These are phyloP conservation scores for Sciurus carolinensis DNA, from an alignment of 2,797 vertebrate genomes.

Conservation along the genomic window DNA sequence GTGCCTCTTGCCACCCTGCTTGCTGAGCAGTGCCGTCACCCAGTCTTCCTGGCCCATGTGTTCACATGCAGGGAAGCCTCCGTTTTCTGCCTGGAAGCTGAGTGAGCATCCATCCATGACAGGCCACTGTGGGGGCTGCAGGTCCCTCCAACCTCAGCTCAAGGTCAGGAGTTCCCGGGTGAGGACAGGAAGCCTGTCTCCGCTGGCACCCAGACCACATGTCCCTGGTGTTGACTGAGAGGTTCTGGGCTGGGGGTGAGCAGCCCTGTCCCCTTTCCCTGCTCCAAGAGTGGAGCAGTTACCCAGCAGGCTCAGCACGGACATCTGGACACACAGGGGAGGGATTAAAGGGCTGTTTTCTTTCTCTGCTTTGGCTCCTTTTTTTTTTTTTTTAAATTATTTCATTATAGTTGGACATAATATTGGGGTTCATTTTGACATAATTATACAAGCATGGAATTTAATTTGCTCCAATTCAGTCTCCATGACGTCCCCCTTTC, in stretches of 20 bases:
- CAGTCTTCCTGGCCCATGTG: neutral
- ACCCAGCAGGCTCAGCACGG: neutral
- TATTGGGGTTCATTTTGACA: too few relatives aligned
- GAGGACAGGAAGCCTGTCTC: neutral
- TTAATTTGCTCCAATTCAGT: too few relatives aligned
- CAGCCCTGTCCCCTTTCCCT: neutral
- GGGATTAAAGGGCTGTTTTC: neutral
- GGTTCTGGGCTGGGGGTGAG: neutral
- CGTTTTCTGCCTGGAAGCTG: neutral
- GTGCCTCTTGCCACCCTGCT: rapidly evolving
- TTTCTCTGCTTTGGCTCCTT: neutral
- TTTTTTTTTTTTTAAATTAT: neutral
- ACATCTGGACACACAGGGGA: neutral
- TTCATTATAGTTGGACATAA: neutral
- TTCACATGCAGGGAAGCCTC: neutral
- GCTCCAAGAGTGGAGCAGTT: neutral
- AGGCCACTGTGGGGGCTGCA: neutral
- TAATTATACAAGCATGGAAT: too few relatives aligned
- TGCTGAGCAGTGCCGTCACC: neutral
- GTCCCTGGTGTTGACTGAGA: neutral
- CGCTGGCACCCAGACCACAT: neutral
- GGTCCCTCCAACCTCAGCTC: neutral
- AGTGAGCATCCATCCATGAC: neutral
- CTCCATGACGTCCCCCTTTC: too few relatives aligned
- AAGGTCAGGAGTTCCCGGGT: neutral